Evolutionary conservation across 2,888 invertebrate species (phyloP).

Genomic region (Galeopsomyia nigrocyanea): DNA sequence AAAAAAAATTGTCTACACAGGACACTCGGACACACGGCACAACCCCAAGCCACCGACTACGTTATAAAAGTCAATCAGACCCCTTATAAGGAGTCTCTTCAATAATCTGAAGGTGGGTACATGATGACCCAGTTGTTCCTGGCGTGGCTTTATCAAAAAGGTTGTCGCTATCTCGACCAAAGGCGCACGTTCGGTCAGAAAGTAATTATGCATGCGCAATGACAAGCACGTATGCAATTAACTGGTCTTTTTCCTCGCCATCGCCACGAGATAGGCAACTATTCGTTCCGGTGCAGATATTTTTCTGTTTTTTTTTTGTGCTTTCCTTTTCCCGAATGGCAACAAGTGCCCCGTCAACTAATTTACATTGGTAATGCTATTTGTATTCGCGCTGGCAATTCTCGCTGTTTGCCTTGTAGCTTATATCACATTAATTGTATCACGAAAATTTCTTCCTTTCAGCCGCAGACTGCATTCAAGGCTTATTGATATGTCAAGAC

Average conservation of each 20-base stretch:
- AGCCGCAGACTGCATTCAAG: slow-evolving; percentile 11
- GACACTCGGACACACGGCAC: slow-evolving; percentile 7
- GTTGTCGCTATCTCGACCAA: slow-evolving; percentile 38
- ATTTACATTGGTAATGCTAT: slow-evolving; percentile 28
- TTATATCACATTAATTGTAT: slow-evolving; percentile 34
- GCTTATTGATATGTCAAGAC: slow-evolving; percentile 59
- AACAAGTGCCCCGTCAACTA: slow-evolving; percentile 4
- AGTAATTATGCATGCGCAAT: slow-evolving; percentile 36
- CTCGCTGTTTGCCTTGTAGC: slow-evolving; percentile 11
- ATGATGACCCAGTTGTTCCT: slow-evolving; percentile 38
- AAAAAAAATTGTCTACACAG: slow-evolving; percentile 15
- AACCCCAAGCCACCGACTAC: slow-evolving; percentile 39
- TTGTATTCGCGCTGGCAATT: slow-evolving; percentile 8
- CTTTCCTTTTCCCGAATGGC: not conserved
- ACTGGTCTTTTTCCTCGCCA: slow-evolving; percentile 4
- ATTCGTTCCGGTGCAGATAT: slow-evolving; percentile 39
- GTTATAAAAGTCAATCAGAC: slow-evolving; percentile 32
- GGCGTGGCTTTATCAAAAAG: slow-evolving; percentile 41
- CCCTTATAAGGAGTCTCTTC: slow-evolving; percentile 36
- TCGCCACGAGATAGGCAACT: slow-evolving; percentile 36
- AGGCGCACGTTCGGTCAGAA: slow-evolving; percentile 4
- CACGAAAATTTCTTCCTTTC: slow-evolving; percentile 19
- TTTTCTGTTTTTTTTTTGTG: not conserved
- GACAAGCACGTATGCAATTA: slow-evolving; percentile 24
- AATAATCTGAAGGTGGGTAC: slow-evolving; percentile 19